These are phyloP conservation scores for Subanguina moxae DNA, from an alignment of 1,140 invertebrate species.

Conservation along the genomic window DNA sequence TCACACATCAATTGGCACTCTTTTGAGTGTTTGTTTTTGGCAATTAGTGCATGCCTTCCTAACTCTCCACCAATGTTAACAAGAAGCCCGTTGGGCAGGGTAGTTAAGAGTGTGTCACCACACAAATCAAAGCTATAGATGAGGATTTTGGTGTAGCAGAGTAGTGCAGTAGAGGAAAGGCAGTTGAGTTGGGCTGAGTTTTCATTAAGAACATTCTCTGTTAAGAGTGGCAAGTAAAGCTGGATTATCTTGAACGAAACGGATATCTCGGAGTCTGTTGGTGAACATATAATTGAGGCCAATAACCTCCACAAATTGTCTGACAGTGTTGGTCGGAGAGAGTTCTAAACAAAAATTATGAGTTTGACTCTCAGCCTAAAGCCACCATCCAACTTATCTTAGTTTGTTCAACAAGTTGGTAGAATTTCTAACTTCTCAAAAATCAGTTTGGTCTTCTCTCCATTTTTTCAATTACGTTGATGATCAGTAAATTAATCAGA, in stretches of 20 bases:
- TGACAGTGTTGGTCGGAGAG: not conserved
- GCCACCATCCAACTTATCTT: not conserved
- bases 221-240: not conserved
- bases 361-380: not conserved
- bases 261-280: not conserved
- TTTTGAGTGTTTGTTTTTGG: too few species aligned
- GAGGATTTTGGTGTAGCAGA: not conserved
- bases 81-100: too few species aligned
- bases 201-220: not conserved
- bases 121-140: not conserved
- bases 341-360: not conserved
- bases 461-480: too few species aligned
- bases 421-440: too few species aligned
- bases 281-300: not conserved
- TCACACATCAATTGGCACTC: too few species aligned
- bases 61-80: too few species aligned
- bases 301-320: not conserved
- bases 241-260: not conserved
- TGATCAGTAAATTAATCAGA: too few species aligned
- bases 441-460: too few species aligned
- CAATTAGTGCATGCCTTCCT: too few species aligned
- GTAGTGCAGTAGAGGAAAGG: not conserved
- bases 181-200: not conserved
- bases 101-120: too few species aligned
- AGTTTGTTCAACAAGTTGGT: too few species aligned